These are phyloP conservation scores for Cyclura pinguis DNA, from an alignment of 2,797 vertebrate species.

Conservation along the genomic window DNA sequence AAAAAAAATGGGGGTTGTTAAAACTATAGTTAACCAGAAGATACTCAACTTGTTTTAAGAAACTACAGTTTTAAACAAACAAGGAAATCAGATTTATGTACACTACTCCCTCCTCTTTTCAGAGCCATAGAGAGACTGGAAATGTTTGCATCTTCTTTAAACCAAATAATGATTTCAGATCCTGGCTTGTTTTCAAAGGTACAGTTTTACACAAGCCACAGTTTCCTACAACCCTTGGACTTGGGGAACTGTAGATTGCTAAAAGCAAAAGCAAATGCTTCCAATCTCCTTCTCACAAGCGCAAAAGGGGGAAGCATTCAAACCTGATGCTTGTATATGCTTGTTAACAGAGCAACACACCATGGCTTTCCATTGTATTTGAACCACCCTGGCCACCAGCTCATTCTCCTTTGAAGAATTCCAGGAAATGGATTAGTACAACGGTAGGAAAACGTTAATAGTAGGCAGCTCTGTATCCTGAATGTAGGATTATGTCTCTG, in stretches of 20 bases:
- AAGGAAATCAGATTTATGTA: too few relatives aligned
- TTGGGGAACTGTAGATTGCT: neutral
- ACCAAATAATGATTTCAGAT: neutral
- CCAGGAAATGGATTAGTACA: too few relatives aligned
- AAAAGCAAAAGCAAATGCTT: neutral
- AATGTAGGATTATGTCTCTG: too few relatives aligned
- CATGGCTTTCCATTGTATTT: too few relatives aligned
- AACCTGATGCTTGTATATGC: too few relatives aligned
- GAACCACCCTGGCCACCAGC: too few relatives aligned
- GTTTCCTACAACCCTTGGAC: neutral
- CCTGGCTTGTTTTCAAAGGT: neutral
- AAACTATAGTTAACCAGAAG: neutral
- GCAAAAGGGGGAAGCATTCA: neutral
- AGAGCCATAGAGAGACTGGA: too few relatives aligned
- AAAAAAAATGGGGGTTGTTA: neutral
- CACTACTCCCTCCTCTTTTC: too few relatives aligned
- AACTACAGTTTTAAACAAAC: too few relatives aligned
- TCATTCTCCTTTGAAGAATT: too few relatives aligned
- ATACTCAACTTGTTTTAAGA: neutral
- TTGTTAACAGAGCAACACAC: too few relatives aligned
- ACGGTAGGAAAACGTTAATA: neutral
- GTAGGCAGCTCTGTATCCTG: neutral
- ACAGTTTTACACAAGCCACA: neutral
- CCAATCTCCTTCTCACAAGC: neutral
- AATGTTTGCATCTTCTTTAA: neutral